These are phyloP conservation scores for Oreochromis aureus DNA, from an alignment of 2,113 vertebrate genomes.

Conservation along the genomic window DNA sequence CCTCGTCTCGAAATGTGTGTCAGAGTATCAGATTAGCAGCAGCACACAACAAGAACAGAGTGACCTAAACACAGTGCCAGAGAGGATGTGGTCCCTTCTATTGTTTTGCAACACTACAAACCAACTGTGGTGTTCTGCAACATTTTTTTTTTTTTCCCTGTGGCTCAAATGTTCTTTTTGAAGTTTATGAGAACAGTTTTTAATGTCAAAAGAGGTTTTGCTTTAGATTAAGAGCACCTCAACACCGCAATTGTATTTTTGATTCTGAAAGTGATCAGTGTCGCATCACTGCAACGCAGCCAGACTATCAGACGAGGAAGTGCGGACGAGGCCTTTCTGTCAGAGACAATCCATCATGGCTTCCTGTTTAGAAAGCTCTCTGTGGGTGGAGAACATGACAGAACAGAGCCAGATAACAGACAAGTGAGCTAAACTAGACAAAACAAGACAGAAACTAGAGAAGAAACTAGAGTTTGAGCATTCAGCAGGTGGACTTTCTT, in stretches of 20 bases:
- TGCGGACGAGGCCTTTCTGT: slow-evolving; percentile 37
- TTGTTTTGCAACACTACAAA: slow-evolving; percentile 14
- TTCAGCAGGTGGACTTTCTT: background rate
- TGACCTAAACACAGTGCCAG: slow-evolving; percentile 4
- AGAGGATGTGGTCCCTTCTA: slow-evolving; percentile 36
- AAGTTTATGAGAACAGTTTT: background rate
- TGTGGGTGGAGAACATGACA: slow-evolving; percentile 13
- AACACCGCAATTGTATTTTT: background rate
- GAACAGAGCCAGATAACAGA: background rate
- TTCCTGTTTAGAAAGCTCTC: slow-evolving; percentile 59
- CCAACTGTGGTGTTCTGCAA: background rate
- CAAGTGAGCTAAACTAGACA: background rate
- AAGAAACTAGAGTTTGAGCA: background rate
- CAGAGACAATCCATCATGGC: slow-evolving; percentile 49
- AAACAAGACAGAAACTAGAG: background rate
- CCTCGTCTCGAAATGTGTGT: background rate
- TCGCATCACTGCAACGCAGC: background rate
- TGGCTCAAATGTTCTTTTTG: background rate
- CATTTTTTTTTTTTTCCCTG: background rate
- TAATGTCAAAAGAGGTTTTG: background rate
- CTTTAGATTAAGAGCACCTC: background rate
- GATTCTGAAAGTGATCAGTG: background rate
- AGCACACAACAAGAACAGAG: background rate
- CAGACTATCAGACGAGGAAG: slow-evolving; percentile 37
- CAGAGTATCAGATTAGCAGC: background rate